Evolutionary conservation across 1,140 invertebrate genomes (phyloP), one percentile per base, ranked within the genome.

Genomic region (Andricus grossulariae): DNA sequence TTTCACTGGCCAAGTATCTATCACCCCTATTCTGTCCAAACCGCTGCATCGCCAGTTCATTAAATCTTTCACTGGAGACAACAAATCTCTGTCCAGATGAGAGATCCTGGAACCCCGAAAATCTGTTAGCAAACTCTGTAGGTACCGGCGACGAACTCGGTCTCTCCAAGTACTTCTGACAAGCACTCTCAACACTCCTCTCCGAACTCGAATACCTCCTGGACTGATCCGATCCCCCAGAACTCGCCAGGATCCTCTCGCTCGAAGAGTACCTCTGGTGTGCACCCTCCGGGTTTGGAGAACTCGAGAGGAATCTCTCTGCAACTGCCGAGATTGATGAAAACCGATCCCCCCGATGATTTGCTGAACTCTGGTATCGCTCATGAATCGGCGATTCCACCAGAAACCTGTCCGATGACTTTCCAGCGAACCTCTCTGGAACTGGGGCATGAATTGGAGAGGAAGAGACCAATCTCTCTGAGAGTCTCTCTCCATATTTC

Each of bases 1-100:
- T 80, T 51, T 90, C 90, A 77, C 85, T 88, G 84, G 90, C 80
- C 82, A 82, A 75, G 50, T 80, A 84, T 52, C 83, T 83, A 89
- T 90, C 90, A 88, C 88, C 85, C 88, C 92, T 88, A 85, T 90
- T 86, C 86, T 93, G 93, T 76, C 89, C 89, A 85, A 92, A 92
- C 19, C 90, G 87, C 75, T 91, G 89, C 52, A 90, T 74, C 82
- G 91, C 86, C 87, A 93, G 84, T 80, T 93, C 92, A 86, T 91
- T 91, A 89, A 93, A 92, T 87, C 92, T 83, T 13, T 87, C 90
- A 87, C 89, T 88, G 0, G 73, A 70, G 1, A 60, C 51, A 7
- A 79, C 74, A 60, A 82, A 84, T 51, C 84, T 50, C 86, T 92
- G 92, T 80, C 88, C 89, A 77, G 88, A 83, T 84, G 87, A 80